Evolutionary conservation across 2,113 vertebrate species (phyloP).

Genomic region (Platycercus adscitus): DNA sequence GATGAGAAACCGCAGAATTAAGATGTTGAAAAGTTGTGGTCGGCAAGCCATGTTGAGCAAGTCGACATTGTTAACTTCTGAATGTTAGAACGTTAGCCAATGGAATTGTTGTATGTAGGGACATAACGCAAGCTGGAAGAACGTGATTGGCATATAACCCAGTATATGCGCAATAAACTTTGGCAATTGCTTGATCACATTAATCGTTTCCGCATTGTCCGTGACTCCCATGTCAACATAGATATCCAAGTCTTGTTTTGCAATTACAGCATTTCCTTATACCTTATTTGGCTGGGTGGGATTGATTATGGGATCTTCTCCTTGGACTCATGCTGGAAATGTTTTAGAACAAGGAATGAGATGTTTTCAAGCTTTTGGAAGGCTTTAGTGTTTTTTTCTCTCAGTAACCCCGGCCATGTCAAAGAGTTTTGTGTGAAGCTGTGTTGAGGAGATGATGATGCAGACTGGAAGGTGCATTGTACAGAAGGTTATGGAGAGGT

Average conservation of each 20-base stretch:
- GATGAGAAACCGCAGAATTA: too few relatives aligned
- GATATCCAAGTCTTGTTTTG: background rate
- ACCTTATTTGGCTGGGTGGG: background rate
- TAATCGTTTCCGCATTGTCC: too few relatives aligned
- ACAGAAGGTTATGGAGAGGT: background rate
- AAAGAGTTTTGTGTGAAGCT: background rate
- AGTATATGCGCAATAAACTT: too few relatives aligned
- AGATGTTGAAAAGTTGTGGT: too few relatives aligned
- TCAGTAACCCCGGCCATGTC: background rate
- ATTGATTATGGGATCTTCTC: background rate
- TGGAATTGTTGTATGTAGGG: too few relatives aligned
- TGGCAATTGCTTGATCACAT: too few relatives aligned
- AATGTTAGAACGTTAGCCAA: too few relatives aligned
- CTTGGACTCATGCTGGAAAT: background rate
- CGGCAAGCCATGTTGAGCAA: too few relatives aligned
- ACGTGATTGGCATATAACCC: too few relatives aligned
- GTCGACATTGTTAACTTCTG: too few relatives aligned
- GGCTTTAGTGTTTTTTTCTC: background rate
- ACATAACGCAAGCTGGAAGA: too few relatives aligned
- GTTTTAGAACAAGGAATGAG: background rate
- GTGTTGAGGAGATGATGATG: background rate
- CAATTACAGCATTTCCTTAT: background rate
- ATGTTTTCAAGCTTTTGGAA: background rate
- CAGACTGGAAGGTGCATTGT: background rate
- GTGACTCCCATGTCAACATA: too few relatives aligned